A percentile compares a stretch with the other conserved stretches of the same genome.
These are phyloP conservation scores for Cantharis nigra DNA, from an alignment of 2,888 invertebrate genomes.

Conservation along the genomic window DNA sequence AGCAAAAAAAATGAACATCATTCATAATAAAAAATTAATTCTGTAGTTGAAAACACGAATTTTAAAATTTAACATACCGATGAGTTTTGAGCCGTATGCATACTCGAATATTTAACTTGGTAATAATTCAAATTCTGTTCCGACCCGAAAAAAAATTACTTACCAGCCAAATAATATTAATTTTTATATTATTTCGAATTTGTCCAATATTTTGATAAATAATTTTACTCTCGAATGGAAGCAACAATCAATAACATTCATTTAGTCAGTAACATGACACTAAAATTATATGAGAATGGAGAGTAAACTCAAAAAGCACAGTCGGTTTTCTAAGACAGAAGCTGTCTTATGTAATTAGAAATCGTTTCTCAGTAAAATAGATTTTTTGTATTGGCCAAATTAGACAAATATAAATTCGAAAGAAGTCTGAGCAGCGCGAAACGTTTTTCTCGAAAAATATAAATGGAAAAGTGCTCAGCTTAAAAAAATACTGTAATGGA, in stretches of 20 bases:
- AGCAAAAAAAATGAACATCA: too few relatives aligned
- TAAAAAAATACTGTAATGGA: not conserved
- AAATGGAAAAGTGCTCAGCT: not conserved
- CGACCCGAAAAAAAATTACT: too few relatives aligned
- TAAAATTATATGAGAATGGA: not conserved
- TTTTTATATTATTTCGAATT: too few relatives aligned
- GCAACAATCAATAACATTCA: not conserved
- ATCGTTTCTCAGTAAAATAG: not conserved
- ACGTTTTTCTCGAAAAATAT: not conserved
- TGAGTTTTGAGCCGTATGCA: too few relatives aligned
- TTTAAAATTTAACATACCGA: too few relatives aligned
- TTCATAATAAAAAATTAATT: too few relatives aligned
- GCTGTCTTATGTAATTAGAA: not conserved
- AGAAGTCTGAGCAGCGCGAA: not conserved
- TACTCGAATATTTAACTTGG: too few relatives aligned
- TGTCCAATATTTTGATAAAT: not conserved
- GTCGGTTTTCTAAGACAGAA: not conserved
- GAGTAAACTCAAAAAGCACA: not conserved
- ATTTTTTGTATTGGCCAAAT: not conserved
- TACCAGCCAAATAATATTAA: too few relatives aligned
- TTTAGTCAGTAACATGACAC: not conserved
- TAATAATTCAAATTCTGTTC: too few relatives aligned
- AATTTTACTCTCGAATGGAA: not conserved
- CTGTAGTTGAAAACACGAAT: too few relatives aligned
- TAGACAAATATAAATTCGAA: not conserved